phyloP scores from a whole-genome alignment of 1,140 invertebrate genomes.

The Callitettix versicolor region DNA sequence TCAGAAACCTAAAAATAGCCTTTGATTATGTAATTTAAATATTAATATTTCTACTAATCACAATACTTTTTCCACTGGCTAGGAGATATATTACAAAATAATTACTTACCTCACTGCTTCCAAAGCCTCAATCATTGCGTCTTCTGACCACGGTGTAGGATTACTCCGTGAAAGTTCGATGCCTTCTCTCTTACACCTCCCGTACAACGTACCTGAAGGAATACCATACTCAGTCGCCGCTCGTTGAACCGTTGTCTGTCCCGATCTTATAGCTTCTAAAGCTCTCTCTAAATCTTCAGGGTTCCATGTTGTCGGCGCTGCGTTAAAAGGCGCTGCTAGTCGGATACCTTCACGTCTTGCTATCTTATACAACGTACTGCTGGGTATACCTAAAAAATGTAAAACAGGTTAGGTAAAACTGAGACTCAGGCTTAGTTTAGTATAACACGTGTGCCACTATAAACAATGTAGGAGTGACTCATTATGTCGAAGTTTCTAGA shows the following conservation, averaged over 20 bases:
- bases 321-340: slow-evolving; percentile 76
- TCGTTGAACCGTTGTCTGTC: slow-evolving; percentile 73
- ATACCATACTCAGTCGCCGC: slow-evolving; percentile 76
- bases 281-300: slow-evolving; percentile 72
- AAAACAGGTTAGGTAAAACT: not conserved
- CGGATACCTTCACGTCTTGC: slow-evolving; percentile 77
- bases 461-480: too few relatives aligned
- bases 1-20: too few relatives aligned
- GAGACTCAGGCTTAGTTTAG: too few relatives aligned
- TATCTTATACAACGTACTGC: slow-evolving; percentile 82
- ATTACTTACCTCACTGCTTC: slow-evolving; percentile 64
- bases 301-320: slow-evolving; percentile 79
- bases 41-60: too few relatives aligned
- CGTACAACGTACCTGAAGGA: slow-evolving; percentile 73
- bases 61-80: too few relatives aligned
- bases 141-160: slow-evolving; percentile 81
- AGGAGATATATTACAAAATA: too few relatives aligned
- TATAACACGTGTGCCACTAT: too few relatives aligned
- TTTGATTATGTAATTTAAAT: too few relatives aligned
- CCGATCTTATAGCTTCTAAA: slow-evolving; percentile 68
- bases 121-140: slow-evolving; percentile 77
- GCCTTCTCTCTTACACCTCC: slow-evolving; percentile 75
- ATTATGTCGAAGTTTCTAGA: too few relatives aligned
- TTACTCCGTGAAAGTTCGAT: slow-evolving; percentile 76
- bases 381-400: slow-evolving; percentile 54